phyloP scores from a whole-genome alignment of 2,113 vertebrate genomes.

The Melanotaenia duboulayi region DNA sequence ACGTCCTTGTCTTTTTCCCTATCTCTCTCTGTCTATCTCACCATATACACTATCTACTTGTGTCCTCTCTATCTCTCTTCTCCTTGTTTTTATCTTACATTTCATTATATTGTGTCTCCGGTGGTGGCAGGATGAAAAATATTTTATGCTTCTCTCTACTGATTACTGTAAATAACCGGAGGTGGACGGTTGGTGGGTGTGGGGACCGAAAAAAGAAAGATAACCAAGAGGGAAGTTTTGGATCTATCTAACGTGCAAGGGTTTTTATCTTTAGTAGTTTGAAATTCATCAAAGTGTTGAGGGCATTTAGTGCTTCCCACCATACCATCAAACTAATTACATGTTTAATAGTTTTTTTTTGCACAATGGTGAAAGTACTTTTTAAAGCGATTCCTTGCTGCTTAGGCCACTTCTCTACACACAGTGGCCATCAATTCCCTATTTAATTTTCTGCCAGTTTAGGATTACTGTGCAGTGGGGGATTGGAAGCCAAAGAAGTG shows the following conservation, averaged over 20 bases:
- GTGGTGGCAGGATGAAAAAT: conserved; percentile 19
- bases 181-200: background rate
- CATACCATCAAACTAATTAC: conserved; percentile 68
- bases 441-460: conserved; percentile 72
- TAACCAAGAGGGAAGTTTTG: background rate
- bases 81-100: conserved; percentile 44
- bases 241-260: conserved; percentile 6
- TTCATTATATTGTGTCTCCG: conserved; percentile 40
- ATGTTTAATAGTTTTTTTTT: conserved; percentile 56
- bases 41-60: conserved; percentile 36
- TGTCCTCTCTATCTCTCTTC: conserved; percentile 38
- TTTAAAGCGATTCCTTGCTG: conserved; percentile 48
- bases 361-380: conserved; percentile 45
- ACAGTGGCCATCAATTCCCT: conserved; percentile 70
- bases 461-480: conserved; percentile 40
- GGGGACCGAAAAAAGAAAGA: conserved; percentile 5
- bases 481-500: conserved; percentile 27
- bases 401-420: conserved; percentile 52
- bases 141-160: conserved; percentile 23
- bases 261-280: conserved; percentile 34
- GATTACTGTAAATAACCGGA: conserved; percentile 38
- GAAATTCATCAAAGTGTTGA: conserved; percentile 54
- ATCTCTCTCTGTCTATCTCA: conserved; percentile 42
- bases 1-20: conserved; percentile 41
- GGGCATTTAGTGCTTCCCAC: conserved; percentile 54